A percentile compares a stretch with the other conserved stretches of the same genome.
phyloP scores from a whole-genome alignment of 2,113 vertebrate species.

The Muntiacus reevesi region DNA sequence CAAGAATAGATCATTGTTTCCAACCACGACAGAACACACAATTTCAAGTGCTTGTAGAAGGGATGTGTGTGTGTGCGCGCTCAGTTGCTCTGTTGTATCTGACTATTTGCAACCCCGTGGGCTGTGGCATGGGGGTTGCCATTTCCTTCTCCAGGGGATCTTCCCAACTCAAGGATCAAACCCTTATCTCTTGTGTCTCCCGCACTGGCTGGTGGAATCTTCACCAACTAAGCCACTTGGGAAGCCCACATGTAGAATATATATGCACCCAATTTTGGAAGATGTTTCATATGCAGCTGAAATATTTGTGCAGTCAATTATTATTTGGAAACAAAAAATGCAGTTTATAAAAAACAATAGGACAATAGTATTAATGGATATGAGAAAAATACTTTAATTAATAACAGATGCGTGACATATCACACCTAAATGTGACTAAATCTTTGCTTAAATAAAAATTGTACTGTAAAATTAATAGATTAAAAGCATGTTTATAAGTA shows the following conservation, averaged over 20 bases:
- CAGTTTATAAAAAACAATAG: background rate
- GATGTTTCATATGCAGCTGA: background rate
- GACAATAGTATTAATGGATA: background rate
- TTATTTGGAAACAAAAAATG: background rate
- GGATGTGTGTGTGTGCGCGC: background rate
- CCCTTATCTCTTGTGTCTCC: background rate
- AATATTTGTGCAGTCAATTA: background rate
- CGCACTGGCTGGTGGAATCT: background rate
- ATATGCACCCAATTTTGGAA: background rate
- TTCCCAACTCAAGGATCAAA: background rate
- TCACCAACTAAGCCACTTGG: background rate
- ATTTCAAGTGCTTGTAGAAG: background rate
- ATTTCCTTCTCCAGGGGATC: background rate
- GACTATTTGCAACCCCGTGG: background rate
- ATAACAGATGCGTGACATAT: background rate
- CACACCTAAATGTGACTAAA: background rate
- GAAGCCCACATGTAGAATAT: background rate
- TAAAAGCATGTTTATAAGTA: background rate
- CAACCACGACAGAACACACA: background rate
- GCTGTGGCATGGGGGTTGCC: background rate
- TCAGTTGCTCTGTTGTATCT: background rate
- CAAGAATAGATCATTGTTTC: background rate
- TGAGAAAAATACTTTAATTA: background rate
- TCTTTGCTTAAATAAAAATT: background rate
- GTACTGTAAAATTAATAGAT: background rate